A percentile compares a stretch with the other conserved stretches of the same genome.
These are phyloP conservation scores for Anoplophora glabripennis DNA, from an alignment of 1,140 invertebrate species.

Conservation along the genomic window DNA sequence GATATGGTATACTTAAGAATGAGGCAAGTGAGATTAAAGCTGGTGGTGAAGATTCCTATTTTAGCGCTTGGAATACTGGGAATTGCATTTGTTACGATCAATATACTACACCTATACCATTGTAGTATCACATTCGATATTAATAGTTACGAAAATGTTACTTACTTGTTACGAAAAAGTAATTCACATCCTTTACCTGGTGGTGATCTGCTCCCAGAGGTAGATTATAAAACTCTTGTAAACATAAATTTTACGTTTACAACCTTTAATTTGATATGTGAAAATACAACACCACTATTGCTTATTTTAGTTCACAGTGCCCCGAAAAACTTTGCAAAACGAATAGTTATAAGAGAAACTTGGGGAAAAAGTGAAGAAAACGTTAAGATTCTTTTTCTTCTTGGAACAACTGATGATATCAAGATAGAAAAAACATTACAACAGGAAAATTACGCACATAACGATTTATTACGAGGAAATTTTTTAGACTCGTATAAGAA, in stretches of 20 bases:
- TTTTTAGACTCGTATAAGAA: slow-evolving; percentile 80
- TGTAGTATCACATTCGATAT: too few relatives aligned
- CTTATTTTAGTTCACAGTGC: slow-evolving; percentile 68
- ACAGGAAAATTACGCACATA: slow-evolving; percentile 59
- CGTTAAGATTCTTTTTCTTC: slow-evolving; percentile 63
- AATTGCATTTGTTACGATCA: too few relatives aligned
- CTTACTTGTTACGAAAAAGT: too few relatives aligned
- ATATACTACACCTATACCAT: too few relatives aligned
- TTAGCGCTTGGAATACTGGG: too few relatives aligned
- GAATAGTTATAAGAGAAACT: slow-evolving; percentile 62
- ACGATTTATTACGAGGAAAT: slow-evolving; percentile 75
- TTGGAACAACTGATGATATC: slow-evolving; percentile 58
- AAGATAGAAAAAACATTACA: slow-evolving; percentile 52
- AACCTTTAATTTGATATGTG: slow-evolving; percentile 39
- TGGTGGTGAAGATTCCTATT: too few relatives aligned
- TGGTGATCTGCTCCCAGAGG: slow-evolving; percentile 25
- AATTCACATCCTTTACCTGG: too few relatives aligned
- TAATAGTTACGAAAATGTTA: too few relatives aligned
- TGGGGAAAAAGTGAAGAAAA: slow-evolving; percentile 58
- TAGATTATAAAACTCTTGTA: slow-evolving; percentile 41
- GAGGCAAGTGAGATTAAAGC: too few relatives aligned
- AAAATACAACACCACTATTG: slow-evolving; percentile 49
- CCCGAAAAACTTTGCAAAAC: slow-evolving; percentile 59
- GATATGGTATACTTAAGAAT: too few relatives aligned
- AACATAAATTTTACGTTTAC: slow-evolving; percentile 40